These are phyloP conservation scores for Mustela lutreola DNA, from an alignment of 2,113 vertebrate genomes.

Conservation along the genomic window DNA sequence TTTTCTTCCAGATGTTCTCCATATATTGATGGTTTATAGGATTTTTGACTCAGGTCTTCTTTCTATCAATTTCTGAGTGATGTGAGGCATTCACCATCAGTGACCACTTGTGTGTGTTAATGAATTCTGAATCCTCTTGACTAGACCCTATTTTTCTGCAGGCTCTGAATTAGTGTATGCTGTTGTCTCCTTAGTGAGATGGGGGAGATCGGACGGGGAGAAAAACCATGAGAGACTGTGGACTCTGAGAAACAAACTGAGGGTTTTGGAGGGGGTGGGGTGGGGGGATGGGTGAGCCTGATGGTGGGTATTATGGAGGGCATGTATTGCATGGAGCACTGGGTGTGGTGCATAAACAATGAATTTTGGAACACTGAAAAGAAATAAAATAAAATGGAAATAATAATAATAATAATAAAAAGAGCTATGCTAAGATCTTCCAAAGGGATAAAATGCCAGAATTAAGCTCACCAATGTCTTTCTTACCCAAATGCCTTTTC, in stretches of 20 bases:
- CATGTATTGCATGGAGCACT: no score
- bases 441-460: neutral
- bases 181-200: neutral
- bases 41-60: neutral
- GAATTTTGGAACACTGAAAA: no score
- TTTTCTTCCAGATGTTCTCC: neutral
- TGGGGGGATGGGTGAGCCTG: no score
- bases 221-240: no score
- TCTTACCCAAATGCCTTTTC: neutral
- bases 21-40: neutral
- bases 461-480: neutral
- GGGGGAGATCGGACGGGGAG: no score
- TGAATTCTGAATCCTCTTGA: neutral
- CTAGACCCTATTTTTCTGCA: neutral
- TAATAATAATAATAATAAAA: no score
- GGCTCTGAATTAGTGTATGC: neutral
- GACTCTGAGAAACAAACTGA: no score
- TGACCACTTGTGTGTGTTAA: neutral
- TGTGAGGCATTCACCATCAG: neutral
- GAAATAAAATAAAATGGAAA: no score
- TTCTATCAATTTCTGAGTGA: neutral
- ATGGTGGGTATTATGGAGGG: no score
- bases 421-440: neutral
- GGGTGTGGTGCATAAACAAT: no score
- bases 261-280: no score